These are phyloP conservation scores for Cololabis saira DNA, from an alignment of 2,113 vertebrate genomes.

Conservation along the genomic window DNA sequence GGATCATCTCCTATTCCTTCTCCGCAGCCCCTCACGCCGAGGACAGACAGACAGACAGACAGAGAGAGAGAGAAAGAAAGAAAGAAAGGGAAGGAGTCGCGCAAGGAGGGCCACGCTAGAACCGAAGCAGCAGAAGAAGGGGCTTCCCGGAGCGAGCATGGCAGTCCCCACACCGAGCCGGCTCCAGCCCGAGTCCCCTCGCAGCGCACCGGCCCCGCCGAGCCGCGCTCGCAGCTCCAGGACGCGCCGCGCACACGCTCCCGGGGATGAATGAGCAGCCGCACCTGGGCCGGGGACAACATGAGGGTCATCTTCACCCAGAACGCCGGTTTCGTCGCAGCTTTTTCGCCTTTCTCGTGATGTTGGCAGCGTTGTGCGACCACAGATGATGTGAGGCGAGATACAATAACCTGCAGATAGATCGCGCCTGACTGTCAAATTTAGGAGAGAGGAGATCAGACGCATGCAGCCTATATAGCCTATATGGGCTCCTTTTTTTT, in stretches of 20 bases:
- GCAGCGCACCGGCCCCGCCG: constrained; percentile 61
- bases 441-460: constrained; percentile 61
- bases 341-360: constrained; percentile 79
- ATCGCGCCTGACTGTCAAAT: constrained; percentile 56
- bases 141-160: constrained; percentile 74
- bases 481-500: not conserved
- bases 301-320: constrained; percentile 83
- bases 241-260: constrained; percentile 64
- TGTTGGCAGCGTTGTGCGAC: constrained; percentile 67
- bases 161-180: constrained; percentile 70
- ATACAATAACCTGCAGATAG: constrained; percentile 53
- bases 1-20: constrained; percentile 69
- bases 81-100: constrained; percentile 42
- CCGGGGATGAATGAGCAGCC: constrained; percentile 73
- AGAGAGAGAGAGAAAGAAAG: constrained; percentile 56
- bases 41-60: constrained; percentile 51
- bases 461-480: constrained; percentile 20
- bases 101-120: constrained; percentile 52
- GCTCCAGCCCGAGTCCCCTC: constrained; percentile 68
- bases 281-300: constrained; percentile 75
- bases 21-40: constrained; percentile 67
- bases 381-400: constrained; percentile 68
- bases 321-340: constrained; percentile 84
- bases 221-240: constrained; percentile 64
- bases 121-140: constrained; percentile 34